A percentile compares a stretch with the other conserved stretches of the same genome.
These are phyloP conservation scores for Eumaeus atala DNA, from an alignment of 1,140 invertebrate species.

Conservation along the genomic window DNA sequence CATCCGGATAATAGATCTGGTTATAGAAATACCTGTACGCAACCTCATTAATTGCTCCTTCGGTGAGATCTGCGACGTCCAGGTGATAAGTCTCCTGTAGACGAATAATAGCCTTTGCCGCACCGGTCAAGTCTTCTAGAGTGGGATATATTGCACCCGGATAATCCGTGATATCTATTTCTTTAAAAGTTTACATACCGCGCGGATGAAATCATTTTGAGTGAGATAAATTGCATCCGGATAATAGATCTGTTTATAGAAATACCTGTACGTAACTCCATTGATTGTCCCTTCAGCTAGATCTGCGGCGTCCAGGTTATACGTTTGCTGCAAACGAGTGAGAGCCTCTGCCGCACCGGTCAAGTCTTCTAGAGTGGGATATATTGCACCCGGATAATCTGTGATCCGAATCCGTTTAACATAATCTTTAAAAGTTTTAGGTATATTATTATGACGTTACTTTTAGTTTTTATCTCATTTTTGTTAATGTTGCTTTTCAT, in stretches of 20 bases:
- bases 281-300: conserved; percentile 92
- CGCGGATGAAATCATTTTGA: no score
- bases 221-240: no score
- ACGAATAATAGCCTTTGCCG: no score
- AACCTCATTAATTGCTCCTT: conserved; percentile 90
- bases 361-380: conserved; percentile 92
- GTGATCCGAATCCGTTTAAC: conserved; percentile 81
- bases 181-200: no score
- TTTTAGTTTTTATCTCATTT: no score
- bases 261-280: conserved; percentile 89
- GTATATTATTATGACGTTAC: no score
- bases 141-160: no score
- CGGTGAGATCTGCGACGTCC: conserved; percentile 87
- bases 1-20: no score
- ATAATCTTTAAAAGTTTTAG: no score
- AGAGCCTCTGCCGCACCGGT: conserved; percentile 94
- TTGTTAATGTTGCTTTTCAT: no score
- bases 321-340: conserved; percentile 96
- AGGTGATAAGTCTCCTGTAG: conserved; percentile 96
- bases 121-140: no score
- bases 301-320: conserved; percentile 91
- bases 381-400: conserved; percentile 82
- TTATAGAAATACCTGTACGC: conserved; percentile 91
- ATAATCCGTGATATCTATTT: conserved; percentile 81
- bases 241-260: no score